Evolutionary conservation across 2,888 invertebrate genomes (phyloP), one percentile per base, ranked within the genome.

Genomic region (Ornithoptera priamus): DNA sequence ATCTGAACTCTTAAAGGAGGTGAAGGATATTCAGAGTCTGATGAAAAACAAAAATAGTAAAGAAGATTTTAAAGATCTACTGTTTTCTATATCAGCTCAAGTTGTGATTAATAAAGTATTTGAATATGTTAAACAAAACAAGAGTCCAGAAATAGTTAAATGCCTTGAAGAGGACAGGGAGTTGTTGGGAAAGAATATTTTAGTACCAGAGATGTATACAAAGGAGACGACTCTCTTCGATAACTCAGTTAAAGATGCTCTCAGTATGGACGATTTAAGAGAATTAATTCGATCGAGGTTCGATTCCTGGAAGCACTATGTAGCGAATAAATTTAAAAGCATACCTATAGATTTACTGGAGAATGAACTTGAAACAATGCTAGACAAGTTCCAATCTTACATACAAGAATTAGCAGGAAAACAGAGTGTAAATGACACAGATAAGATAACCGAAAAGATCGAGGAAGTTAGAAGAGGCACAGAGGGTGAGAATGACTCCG

Each of bases 81-180:
- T 90, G 0, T 90, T 87, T 72, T 88, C 88, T 0, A 85, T 88
- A 73, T 86, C 89, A 0, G 87, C 88, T 73, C 89, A 89, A 83
- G 89, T 90, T 10, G 87, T 90, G 42, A 87, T 88, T 0, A 89
- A 87, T 64, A 90, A 88, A 76, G 88, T 91, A 0, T 88, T 88
- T 20, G 89, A 92, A 76, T 87, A 89, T 75, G 75, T 89, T 0
- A 90, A 88, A 57, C 84, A 86, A 20, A 89, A 81, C 59, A 89
- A 88, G 17, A 86, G 81, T 69, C 84, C 90, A 0, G 88, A 88
- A 8, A 58, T 89, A 64, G 85, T 84, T 0, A 87, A 87, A 66
- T 87, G 83, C 72, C 73, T 89, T 2, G 87, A 89, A 8, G 86
- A 87, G 2, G 85, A 87, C 0, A 82, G 81, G 2, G 85, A 87